These are phyloP conservation scores for Clarias gariepinus DNA, from an alignment of 2,113 vertebrate species.

Conservation along the genomic window DNA sequence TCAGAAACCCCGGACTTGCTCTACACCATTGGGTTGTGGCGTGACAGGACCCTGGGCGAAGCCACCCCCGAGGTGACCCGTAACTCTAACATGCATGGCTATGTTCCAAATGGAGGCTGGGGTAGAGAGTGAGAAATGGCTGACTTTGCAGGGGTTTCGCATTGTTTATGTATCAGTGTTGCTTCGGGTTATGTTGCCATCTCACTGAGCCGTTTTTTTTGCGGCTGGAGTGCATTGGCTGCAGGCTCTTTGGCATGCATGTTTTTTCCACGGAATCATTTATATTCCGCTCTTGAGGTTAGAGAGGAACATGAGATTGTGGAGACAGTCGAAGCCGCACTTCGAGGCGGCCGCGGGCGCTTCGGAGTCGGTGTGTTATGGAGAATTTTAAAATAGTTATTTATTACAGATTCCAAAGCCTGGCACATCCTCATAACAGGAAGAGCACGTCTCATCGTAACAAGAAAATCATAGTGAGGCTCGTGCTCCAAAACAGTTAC, in stretches of 20 bases:
- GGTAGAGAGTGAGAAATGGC: conserved; percentile 49
- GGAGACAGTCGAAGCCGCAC: conserved; percentile 76
- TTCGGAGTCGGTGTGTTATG: conserved; percentile 62
- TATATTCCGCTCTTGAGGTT: conserved; percentile 79
- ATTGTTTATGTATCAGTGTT: conserved; percentile 76
- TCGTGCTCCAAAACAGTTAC: conserved; percentile 4
- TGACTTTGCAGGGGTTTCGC: conserved; percentile 57
- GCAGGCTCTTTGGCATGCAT: conserved; percentile 72
- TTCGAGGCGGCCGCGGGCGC: conserved; percentile 66
- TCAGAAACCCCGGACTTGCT: conserved; percentile 10
- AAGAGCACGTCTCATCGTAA: not conserved
- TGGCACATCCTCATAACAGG: conserved; percentile 13
- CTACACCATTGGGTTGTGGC: conserved; percentile 31
- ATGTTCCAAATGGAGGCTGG: conserved; percentile 20
- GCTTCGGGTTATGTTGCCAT: conserved; percentile 70
- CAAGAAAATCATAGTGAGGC: not conserved
- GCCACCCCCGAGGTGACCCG: conserved; percentile 36
- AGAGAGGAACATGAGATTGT: conserved; percentile 77
- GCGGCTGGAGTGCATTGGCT: conserved; percentile 70
- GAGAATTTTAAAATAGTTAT: conserved; percentile 65
- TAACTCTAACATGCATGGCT: conserved; percentile 30
- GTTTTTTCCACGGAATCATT: conserved; percentile 74
- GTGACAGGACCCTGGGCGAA: conserved; percentile 21
- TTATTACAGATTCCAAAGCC: conserved; percentile 54
- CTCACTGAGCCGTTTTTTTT: conserved; percentile 69